A percentile compares a stretch with the other conserved stretches of the same genome.
phyloP scores from a whole-genome alignment of 2,888 invertebrate genomes.

The Nomada fucata region DNA sequence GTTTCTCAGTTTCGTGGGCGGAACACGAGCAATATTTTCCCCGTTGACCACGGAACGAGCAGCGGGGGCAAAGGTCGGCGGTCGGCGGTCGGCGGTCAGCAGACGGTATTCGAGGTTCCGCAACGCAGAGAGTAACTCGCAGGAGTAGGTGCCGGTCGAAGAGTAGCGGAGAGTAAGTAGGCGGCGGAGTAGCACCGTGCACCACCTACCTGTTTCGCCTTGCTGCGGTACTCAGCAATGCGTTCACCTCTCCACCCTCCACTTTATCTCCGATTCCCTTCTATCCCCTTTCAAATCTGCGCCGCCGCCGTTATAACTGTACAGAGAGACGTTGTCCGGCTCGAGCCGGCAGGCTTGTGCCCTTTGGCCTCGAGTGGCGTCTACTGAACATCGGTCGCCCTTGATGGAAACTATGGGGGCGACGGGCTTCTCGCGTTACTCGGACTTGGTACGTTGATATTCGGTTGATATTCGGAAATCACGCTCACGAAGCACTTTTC shows the following conservation, averaged over 20 bases:
- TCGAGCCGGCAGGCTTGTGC: neutral
- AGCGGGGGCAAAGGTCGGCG: constrained; percentile 36
- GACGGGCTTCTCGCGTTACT: too few species aligned
- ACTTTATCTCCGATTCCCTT: constrained; percentile 10
- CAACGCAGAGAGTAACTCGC: constrained; percentile 55
- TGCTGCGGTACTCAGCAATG: constrained; percentile 45
- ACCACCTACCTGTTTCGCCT: constrained; percentile 27
- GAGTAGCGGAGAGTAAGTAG: constrained; percentile 59
- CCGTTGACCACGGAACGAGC: constrained; percentile 9
- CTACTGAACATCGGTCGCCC: too few species aligned
- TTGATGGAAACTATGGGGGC: too few species aligned
- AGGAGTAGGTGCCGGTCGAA: constrained; percentile 55
- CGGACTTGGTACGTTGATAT: too few species aligned
- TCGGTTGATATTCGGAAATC: too few species aligned
- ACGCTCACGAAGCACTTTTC: too few species aligned
- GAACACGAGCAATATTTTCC: constrained; percentile 44
- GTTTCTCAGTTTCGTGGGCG: constrained; percentile 30
- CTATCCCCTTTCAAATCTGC: neutral
- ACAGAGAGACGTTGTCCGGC: neutral
- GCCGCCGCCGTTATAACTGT: constrained; percentile 1
- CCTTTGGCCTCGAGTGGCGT: neutral
- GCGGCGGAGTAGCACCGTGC: constrained; percentile 47
- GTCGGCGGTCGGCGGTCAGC: constrained; percentile 44
- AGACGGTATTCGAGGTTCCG: constrained; percentile 50
- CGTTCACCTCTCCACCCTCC: neutral